Conservation (phyloP, 2,888 invertebrate species). For the Drosophila eohydei region DNA sequence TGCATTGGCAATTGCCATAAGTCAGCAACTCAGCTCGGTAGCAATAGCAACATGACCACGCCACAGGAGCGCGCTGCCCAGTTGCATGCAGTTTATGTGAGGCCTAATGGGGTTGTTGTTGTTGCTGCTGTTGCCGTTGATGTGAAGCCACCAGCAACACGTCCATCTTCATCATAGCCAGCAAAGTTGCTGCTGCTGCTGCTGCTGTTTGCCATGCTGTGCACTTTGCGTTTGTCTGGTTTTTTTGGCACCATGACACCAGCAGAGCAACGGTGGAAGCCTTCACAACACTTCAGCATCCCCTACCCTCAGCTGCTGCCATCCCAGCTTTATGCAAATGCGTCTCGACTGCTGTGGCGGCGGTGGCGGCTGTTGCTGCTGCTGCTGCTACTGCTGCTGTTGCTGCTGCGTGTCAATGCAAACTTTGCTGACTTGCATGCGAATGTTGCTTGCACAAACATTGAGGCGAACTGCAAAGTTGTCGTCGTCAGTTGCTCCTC, state of each 20-base stretch:
- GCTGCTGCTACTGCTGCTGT: slow-evolving; percentile 50
- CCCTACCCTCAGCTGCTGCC: slow-evolving; percentile 22
- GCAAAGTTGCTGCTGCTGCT: slow-evolving; percentile 50
- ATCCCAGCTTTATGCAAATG: slow-evolving; percentile 83
- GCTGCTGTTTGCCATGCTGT: slow-evolving; percentile 69
- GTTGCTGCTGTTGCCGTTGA: slow-evolving; percentile 51
- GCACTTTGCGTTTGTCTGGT: slow-evolving; percentile 76
- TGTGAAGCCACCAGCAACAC: slow-evolving; percentile 81
- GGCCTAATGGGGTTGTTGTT: slow-evolving; percentile 76
- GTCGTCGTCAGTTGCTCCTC: slow-evolving; percentile 57
- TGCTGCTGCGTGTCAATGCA: slow-evolving; percentile 83
- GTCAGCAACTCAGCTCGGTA: slow-evolving; percentile 72
- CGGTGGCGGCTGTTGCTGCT: slow-evolving; percentile 14
- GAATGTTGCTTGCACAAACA: slow-evolving; percentile 83
- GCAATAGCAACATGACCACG: slow-evolving; percentile 76
- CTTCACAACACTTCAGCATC: slow-evolving; percentile 24
- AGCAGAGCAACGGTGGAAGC: slow-evolving; percentile 66
- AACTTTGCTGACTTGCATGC: slow-evolving; percentile 83
- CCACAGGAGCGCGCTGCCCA: slow-evolving; percentile 74
- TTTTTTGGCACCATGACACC: slow-evolving; percentile 78
- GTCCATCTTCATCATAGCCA: slow-evolving; percentile 81
- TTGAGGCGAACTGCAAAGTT: slow-evolving; percentile 81
- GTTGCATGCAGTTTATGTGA: slow-evolving; percentile 76
- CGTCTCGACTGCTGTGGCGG: slow-evolving; percentile 46
- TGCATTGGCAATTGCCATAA: slow-evolving; percentile 81